Percentiles rank a stretch among this genome's conserved stretches.
Conservation (phyloP, 2,888 invertebrate species). For the Himalopsyche tibetana region DNA sequence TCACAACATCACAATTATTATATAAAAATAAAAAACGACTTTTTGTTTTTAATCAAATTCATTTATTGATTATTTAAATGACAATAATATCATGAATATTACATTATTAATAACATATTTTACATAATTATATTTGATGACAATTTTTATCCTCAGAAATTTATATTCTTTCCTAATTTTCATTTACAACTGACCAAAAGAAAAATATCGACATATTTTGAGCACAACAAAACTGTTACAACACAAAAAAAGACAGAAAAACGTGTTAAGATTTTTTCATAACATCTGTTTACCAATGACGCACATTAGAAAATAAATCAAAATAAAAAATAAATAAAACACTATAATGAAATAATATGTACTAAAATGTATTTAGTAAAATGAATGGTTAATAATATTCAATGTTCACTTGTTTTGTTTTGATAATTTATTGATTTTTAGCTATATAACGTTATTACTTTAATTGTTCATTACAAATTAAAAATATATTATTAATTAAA, state of each 20-base stretch:
- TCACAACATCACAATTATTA: background rate
- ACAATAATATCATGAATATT: conserved; percentile 19
- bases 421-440: conserved; percentile 8
- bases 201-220: background rate
- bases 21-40: background rate
- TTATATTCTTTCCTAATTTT: too few species aligned
- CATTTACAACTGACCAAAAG: background rate
- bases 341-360: conserved; percentile 13
- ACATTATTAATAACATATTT: background rate
- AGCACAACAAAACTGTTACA: background rate
- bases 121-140: background rate
- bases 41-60: background rate
- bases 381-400: conserved; percentile 24
- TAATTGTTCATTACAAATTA: background rate
- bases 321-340: conserved; percentile 41
- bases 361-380: background rate
- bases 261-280: background rate
- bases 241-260: background rate
- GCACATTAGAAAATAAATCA: conserved; percentile 43
- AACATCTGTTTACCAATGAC: conserved; percentile 1
- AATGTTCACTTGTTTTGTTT: conserved; percentile 12
- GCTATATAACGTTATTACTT: background rate
- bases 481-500: background rate
- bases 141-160: background rate
- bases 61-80: conserved; percentile 26